Conservation (phyloP, 2,113 vertebrate species). For the Collichthys lucidus region DNA sequence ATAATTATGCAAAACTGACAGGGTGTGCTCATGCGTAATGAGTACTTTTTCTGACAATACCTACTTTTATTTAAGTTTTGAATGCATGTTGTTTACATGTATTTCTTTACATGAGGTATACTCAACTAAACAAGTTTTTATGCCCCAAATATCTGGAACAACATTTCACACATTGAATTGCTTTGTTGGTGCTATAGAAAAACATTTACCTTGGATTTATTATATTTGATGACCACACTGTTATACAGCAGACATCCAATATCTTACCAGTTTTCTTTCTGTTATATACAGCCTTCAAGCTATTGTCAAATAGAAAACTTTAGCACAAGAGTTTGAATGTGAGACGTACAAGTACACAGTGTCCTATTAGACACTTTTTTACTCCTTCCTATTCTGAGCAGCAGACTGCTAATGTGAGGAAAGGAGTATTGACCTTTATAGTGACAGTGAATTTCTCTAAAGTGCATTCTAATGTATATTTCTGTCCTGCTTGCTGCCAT, state of each 20-base stretch:
- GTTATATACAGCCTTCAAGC: not conserved
- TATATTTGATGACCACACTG: not conserved
- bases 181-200: not conserved
- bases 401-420: not conserved
- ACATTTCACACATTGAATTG: not conserved
- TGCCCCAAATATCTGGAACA: not conserved
- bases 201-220: not conserved
- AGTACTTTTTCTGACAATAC: no score
- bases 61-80: no score
- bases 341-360: not conserved
- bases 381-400: not conserved
- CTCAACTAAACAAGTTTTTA: not conserved
- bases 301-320: constrained; percentile 17
- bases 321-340: not conserved
- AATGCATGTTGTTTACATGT: no score
- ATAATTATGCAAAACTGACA: no score
- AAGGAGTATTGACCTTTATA: constrained; percentile 14
- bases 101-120: no score
- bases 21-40: no score
- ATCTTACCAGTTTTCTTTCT: no score
- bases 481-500: not conserved
- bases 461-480: constrained; percentile 30
- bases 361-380: not conserved
- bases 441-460: constrained; percentile 13
- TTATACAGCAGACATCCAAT: not conserved